phyloP scores from a whole-genome alignment of 2,888 invertebrate species.

The Drosophila acutilabella region DNA sequence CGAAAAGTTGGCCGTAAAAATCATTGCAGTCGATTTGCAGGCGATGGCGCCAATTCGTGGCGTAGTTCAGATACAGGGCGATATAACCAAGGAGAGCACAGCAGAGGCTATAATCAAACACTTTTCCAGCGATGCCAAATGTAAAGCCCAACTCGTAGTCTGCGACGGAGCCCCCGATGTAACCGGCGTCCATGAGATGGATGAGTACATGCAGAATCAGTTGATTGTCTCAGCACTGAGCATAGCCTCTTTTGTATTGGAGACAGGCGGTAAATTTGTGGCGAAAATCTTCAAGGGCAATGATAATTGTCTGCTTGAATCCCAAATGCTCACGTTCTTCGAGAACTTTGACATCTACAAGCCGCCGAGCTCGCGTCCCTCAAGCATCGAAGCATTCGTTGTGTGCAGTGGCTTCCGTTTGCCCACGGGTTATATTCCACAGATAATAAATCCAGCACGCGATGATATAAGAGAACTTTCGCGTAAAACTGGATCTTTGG shows the following conservation, averaged over 20 bases:
- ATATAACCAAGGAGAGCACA: constrained; percentile 97
- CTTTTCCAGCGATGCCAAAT: constrained; percentile 92
- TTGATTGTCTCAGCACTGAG: constrained; percentile 97
- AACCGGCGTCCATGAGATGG: constrained; percentile 98
- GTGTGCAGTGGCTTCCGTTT: constrained; percentile 95
- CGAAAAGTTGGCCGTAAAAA: constrained; percentile 89
- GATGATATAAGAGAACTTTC: constrained; percentile 91
- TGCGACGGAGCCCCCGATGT: constrained; percentile 99
- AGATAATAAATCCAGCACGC: constrained; percentile 90
- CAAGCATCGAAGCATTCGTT: constrained; percentile 98
- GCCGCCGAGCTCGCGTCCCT: constrained; percentile 97
- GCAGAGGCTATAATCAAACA: constrained; percentile 95
- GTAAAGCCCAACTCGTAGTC: constrained; percentile 96
- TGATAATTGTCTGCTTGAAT: constrained; percentile 94
- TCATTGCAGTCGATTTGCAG: constrained; percentile 98
- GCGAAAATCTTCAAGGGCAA: constrained; percentile 99
- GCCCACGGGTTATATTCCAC: constrained; percentile 94
- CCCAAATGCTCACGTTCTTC: constrained; percentile 96
- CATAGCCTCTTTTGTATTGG: constrained; percentile 97
- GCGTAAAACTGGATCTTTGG: constrained; percentile 89
- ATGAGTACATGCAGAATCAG: constrained; percentile 99
- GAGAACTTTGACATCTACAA: constrained; percentile 95
- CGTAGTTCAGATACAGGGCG: constrained; percentile 98
- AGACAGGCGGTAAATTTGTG: constrained; percentile 95
- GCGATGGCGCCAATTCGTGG: constrained; percentile 99